Evolutionary conservation across 2,797 vertebrate genomes (phyloP).

Genomic region (Echeneis naucrates): DNA sequence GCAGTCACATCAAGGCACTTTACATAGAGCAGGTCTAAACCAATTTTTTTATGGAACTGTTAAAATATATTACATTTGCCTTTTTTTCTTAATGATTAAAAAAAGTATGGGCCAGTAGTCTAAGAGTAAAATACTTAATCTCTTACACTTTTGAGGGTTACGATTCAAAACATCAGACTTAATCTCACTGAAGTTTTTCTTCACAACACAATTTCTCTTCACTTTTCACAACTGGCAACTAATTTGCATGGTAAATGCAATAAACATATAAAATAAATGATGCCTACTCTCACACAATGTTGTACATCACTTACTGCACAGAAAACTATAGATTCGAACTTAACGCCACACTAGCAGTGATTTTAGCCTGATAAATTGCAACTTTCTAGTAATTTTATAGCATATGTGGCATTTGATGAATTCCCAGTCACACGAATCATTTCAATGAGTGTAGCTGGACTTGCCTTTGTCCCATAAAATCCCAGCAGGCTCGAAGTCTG

Average conservation of each 20-base stretch:
- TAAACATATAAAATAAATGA: too few species aligned
- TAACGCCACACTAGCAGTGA: not conserved
- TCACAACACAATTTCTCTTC: not conserved
- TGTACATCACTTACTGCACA: not conserved
- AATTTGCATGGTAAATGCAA: not conserved
- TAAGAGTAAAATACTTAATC: not conserved
- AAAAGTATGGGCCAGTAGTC: not conserved
- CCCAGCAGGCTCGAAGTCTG: constrained; percentile 11
- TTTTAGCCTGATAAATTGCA: not conserved
- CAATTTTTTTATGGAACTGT: too few species aligned
- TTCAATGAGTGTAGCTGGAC: constrained; percentile 14
- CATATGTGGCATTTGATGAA: not conserved
- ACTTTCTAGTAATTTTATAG: not conserved
- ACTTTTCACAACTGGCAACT: not conserved
- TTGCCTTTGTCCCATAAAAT: constrained; percentile 12
- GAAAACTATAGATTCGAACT: not conserved
- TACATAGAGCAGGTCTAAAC: too few species aligned
- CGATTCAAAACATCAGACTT: not conserved
- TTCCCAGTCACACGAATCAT: not conserved
- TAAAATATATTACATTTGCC: too few species aligned
- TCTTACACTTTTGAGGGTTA: not conserved
- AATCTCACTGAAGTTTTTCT: not conserved
- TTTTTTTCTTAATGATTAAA: too few species aligned
- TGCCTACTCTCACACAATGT: not conserved
- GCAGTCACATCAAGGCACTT: too few species aligned